Conservation (phyloP, 1,140 invertebrate species). For the Anastatus disparis region DNA sequence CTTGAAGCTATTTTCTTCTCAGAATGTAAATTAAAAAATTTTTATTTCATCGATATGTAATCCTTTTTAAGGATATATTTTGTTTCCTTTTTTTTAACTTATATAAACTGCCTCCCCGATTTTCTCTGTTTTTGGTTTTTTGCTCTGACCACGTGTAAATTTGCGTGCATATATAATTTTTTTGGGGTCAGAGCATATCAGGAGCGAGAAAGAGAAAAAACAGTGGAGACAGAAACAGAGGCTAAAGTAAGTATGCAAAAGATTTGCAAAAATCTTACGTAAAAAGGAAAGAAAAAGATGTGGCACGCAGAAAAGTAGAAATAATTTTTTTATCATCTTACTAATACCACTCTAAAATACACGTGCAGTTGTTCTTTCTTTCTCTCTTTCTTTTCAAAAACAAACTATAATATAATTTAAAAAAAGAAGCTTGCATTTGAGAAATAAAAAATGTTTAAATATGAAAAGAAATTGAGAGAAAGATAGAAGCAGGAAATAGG, state of each 20-base stretch:
- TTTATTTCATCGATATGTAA: no score
- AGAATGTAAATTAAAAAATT: no score
- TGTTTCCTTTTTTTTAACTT: no score
- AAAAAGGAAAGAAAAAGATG: not conserved
- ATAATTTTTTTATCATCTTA: constrained; percentile 1
- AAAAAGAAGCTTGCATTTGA: no score
- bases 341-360: not conserved
- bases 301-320: not conserved
- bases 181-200: constrained; percentile 3
- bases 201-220: constrained; percentile 31
- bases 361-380: not conserved
- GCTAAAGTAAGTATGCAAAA: constrained; percentile 14
- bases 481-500: constrained; percentile 1
- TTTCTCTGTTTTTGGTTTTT: constrained; percentile 26
- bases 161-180: constrained; percentile 22
- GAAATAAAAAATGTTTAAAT: no score
- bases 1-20: no score
- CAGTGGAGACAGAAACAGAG: constrained; percentile 12
- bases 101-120: no score
- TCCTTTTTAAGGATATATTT: no score
- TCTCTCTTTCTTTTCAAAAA: not conserved
- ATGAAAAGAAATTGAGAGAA: not conserved
- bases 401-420: not conserved
- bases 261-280: not conserved
- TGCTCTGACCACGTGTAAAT: constrained; percentile 14